Percentiles rank a stretch among this genome's conserved stretches.
phyloP scores from a whole-genome alignment of 2,888 invertebrate genomes.

The Pteria penguin region DNA sequence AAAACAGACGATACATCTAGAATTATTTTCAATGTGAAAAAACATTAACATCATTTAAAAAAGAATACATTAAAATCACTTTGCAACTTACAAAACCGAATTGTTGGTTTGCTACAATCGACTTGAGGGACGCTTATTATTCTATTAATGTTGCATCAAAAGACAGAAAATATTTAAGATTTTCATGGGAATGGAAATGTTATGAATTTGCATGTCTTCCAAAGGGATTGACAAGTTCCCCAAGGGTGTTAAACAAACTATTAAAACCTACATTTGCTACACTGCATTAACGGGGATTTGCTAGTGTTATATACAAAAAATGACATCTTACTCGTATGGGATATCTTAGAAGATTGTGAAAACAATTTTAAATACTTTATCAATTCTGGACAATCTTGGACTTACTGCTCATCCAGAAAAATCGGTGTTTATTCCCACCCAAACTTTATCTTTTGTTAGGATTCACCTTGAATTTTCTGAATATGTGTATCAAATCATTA shows the following conservation, averaged over 20 bases:
- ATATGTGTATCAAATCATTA: neutral
- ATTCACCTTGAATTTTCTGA: neutral
- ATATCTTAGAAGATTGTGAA: neutral
- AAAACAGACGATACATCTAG: conserved; percentile 36
- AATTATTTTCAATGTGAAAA: conserved; percentile 41
- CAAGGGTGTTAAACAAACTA: neutral
- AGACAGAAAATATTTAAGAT: neutral
- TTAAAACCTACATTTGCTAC: neutral
- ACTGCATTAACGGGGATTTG: neutral
- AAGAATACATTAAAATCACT: no score
- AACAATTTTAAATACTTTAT: neutral
- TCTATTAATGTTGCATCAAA: neutral
- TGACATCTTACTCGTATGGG: neutral
- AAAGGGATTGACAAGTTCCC: neutral
- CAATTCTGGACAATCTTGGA: neutral
- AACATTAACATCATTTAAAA: conserved; percentile 48
- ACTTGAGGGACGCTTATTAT: neutral
- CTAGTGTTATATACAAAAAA: neutral
- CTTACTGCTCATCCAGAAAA: neutral
- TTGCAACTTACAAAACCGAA: neutral
- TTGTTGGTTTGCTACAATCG: neutral
- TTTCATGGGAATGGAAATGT: neutral
- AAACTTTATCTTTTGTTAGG: neutral
- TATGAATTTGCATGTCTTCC: neutral
- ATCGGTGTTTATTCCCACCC: neutral